Conservation (phyloP, 2,888 invertebrate genomes). For the Nysson spinosus region DNA sequence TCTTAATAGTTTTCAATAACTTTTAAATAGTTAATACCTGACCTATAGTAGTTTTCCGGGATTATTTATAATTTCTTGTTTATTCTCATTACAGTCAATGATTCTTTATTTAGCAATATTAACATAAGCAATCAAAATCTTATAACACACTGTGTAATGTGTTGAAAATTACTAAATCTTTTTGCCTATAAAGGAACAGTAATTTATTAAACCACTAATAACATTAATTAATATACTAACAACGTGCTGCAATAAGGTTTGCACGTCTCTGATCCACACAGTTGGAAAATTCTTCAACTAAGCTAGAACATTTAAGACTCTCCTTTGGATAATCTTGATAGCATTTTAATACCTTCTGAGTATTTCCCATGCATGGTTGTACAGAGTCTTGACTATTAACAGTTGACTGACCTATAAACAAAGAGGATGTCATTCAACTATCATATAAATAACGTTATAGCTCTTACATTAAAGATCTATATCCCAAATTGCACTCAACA, state of each 20-base stretch:
- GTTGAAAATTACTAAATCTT: neutral
- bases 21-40: too few relatives aligned
- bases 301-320: slow-evolving; percentile 81
- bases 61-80: too few relatives aligned
- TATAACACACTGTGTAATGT: slow-evolving; percentile 9
- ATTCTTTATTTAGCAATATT: neutral
- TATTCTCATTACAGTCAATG: too few relatives aligned
- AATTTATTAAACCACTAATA: slow-evolving; percentile 35
- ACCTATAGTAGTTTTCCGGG: too few relatives aligned
- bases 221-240: slow-evolving; percentile 52
- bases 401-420: slow-evolving; percentile 31
- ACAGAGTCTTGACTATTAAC: slow-evolving; percentile 24
- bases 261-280: slow-evolving; percentile 81
- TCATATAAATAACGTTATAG: neutral
- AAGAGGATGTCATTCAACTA: too few relatives aligned
- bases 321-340: slow-evolving; percentile 81
- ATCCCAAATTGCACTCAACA: too few relatives aligned
- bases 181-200: slow-evolving; percentile 24
- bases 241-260: slow-evolving; percentile 73
- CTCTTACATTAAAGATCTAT: neutral
- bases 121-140: slow-evolving; percentile 11
- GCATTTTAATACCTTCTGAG: slow-evolving; percentile 80
- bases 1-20: too few relatives aligned
- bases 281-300: slow-evolving; percentile 81
- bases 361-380: slow-evolving; percentile 80